Percentiles rank a stretch among this genome's conserved stretches.
These are phyloP conservation scores for Heteronetta atricapilla DNA, from an alignment of 2,113 vertebrate genomes.

Conservation along the genomic window DNA sequence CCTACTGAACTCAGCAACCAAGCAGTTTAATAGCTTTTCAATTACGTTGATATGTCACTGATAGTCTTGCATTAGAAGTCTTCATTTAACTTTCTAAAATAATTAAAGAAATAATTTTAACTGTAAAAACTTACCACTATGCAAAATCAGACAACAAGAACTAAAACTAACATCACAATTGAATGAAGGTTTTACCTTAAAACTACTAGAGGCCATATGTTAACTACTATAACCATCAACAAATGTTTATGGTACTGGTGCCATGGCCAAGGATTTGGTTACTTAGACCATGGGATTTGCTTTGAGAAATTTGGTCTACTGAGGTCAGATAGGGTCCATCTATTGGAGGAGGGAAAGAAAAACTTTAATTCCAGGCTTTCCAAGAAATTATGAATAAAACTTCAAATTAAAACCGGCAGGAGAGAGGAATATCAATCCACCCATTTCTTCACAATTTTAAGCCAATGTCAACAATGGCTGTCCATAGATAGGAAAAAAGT, in stretches of 20 bases:
- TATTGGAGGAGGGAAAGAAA: background rate
- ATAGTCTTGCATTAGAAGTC: background rate
- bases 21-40: background rate
- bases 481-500: background rate
- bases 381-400: no score
- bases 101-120: background rate
- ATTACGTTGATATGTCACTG: background rate
- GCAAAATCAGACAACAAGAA: background rate
- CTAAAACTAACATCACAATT: background rate
- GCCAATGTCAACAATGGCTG: background rate
- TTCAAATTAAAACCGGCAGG: no score
- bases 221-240: background rate
- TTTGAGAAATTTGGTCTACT: background rate
- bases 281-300: background rate
- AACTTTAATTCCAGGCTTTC: no score
- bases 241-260: no score
- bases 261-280: no score
- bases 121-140: background rate
- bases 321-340: background rate
- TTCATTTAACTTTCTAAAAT: background rate
- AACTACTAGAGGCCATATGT: background rate
- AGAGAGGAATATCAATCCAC: no score
- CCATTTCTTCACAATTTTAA: background rate
- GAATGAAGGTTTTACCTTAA: background rate
- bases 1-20: background rate